Conservation (phyloP, 1,140 invertebrate genomes). For the Drosophila triauraria region DNA sequence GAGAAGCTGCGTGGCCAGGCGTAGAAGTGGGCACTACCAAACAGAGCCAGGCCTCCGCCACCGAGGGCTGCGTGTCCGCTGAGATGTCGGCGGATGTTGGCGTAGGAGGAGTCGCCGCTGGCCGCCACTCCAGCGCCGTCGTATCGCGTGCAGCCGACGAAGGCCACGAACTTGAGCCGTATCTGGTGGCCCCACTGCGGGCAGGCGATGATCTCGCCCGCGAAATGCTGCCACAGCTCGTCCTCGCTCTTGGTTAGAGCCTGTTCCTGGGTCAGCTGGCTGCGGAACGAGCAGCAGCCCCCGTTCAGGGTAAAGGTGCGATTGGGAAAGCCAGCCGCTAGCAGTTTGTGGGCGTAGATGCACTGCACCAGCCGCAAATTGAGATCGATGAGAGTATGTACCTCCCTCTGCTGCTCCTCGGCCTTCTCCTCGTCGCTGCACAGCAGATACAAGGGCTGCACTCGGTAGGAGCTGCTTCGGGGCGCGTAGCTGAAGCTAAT, state of each 20-base stretch:
- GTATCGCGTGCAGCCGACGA: constrained; percentile 94
- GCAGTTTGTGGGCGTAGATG: constrained; percentile 94
- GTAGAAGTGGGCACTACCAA: constrained; percentile 95
- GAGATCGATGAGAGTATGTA: constrained; percentile 89
- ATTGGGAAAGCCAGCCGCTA: constrained; percentile 91
- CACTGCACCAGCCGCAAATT: constrained; percentile 93
- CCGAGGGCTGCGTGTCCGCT: constrained; percentile 95
- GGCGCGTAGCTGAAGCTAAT: constrained; percentile 51
- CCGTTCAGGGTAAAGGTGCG: constrained; percentile 92
- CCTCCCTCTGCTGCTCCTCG: constrained; percentile 75
- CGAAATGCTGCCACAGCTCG: constrained; percentile 94
- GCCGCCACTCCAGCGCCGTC: constrained; percentile 87
- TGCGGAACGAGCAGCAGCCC: constrained; percentile 89
- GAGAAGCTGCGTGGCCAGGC: constrained; percentile 93
- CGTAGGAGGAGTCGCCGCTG: constrained; percentile 88
- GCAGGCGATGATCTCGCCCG: constrained; percentile 91
- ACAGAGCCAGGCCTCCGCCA: constrained; percentile 94
- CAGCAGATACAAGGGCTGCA: constrained; percentile 91
- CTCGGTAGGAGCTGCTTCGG: constrained; percentile 74
- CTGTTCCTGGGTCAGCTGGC: constrained; percentile 89
- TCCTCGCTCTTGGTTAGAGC: constrained; percentile 91
- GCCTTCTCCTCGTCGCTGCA: constrained; percentile 87
- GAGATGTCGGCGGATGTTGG: constrained; percentile 90
- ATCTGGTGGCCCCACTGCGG: constrained; percentile 86
- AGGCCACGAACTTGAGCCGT: constrained; percentile 93